Base-by-base conservation (phyloP, 2,113 vertebrate species). In the Lophotis ruficrista region DNA sequence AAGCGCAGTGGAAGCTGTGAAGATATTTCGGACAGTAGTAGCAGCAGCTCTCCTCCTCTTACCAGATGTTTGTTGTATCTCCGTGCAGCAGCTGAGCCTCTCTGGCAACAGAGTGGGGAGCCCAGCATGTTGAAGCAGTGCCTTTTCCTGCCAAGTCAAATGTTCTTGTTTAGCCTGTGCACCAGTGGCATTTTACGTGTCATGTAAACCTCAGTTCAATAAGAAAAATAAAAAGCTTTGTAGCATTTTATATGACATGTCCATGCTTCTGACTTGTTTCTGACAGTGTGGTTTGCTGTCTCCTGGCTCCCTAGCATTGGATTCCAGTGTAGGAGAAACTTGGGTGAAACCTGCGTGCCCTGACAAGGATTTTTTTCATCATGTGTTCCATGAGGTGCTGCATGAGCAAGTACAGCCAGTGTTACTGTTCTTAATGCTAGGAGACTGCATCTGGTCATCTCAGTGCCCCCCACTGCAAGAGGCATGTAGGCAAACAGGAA, bases 401-500 rank as follows among this genome's bases (percentile, higher is more conserved):
- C 41, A 33, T 64, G 56, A 61, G 62, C 24, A 43, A 43, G 22
- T 3, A 4, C 14, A 62, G 35, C 43, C 5, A 4, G 51, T 1
- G 1, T 68, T n/a, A 33, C 54, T 13, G 18, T 33, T 79, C 35
- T 35, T 16, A 20, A 28, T 28, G 45, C 47, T n/a, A n/a, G 38
- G 69, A 61, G 61, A 14, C 9, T 27, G 56, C 65, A 20, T 13
- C 23, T 25, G 20, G 35, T 64, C 30, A 33, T n/a, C 48, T 38
- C 2, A 0, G 30, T 50, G 31, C 10, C 7, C 27, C 3, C 12
- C 8, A 3, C 12, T 30, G 33, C 22, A 6, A 14, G 64, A 37
- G 7, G 24, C 54, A 30, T 24, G 37, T 24, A 51, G 43, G 10
- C 31, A 66, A 24, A 37, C 20, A 23, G 20, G 14, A 48, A 14